Evolutionary conservation across 2,888 invertebrate species (phyloP).

Genomic region (Andrena marginata): DNA sequence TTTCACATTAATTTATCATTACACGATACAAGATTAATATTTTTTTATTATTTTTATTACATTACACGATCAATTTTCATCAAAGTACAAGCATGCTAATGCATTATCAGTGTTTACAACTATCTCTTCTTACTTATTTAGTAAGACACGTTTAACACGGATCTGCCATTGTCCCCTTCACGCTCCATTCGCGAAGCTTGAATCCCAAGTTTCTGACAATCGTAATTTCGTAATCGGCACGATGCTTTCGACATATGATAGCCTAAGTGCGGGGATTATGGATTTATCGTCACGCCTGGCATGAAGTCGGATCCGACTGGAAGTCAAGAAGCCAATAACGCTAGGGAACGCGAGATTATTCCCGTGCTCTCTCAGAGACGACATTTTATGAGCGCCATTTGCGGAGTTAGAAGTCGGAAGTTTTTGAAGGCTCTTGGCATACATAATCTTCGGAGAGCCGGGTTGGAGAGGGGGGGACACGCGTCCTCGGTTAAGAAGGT

Average conservation of each 20-base stretch:
- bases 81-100: too few species aligned
- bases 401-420: constrained; percentile 48
- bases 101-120: too few species aligned
- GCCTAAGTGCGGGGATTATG: neutral
- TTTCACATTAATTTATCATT: too few species aligned
- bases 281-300: constrained; percentile 13
- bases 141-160: too few species aligned
- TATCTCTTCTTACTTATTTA: too few species aligned
- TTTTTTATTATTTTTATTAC: too few species aligned
- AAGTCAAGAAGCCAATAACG: constrained; percentile 46
- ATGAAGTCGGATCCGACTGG: constrained; percentile 10
- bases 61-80: too few species aligned
- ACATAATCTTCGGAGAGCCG: constrained; percentile 45
- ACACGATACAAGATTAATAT: too few species aligned
- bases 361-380: constrained; percentile 10
- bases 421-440: constrained; percentile 47
- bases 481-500: neutral
- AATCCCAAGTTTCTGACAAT: too few species aligned
- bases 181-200: too few species aligned
- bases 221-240: too few species aligned
- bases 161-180: too few species aligned
- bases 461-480: constrained; percentile 3
- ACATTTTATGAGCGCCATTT: constrained; percentile 52
- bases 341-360: constrained; percentile 42
- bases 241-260: neutral